Evolutionary conservation across 2,888 invertebrate species (phyloP).

Genomic region (Koerneria pararmatus): DNA sequence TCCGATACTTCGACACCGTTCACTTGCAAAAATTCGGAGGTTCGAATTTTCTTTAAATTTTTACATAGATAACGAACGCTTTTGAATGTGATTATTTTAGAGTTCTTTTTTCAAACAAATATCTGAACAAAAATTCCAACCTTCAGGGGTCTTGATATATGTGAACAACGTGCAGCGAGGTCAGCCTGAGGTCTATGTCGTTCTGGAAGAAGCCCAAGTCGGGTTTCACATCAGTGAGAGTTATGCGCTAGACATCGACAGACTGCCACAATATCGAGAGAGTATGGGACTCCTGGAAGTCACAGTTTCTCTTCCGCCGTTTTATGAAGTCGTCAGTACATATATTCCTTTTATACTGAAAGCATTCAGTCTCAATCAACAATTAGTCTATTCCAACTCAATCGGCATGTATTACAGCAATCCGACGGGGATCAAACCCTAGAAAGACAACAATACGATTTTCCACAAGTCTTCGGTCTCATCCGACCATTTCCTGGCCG

Average conservation of each 20-base stretch:
- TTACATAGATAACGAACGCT: neutral
- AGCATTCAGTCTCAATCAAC: too few species aligned
- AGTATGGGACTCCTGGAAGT: constrained; percentile 49
- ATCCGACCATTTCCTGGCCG: constrained; percentile 22
- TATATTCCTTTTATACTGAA: too few species aligned
- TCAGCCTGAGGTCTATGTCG: constrained; percentile 53
- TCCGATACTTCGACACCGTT: constrained; percentile 55
- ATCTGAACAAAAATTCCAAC: neutral
- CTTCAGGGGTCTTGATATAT: constrained; percentile 48
- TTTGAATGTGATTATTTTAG: neutral
- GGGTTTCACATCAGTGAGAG: constrained; percentile 40
- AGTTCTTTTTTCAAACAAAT: too few species aligned
- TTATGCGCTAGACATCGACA: constrained; percentile 46
- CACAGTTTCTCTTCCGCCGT: constrained; percentile 41
- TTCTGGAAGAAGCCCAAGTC: constrained; percentile 50
- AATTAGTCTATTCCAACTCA: too few species aligned
- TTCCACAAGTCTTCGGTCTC: constrained; percentile 30
- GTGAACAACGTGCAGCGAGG: constrained; percentile 52
- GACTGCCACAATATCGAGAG: constrained; percentile 39
- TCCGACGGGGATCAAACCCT: constrained; percentile 58
- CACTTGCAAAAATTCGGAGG: constrained; percentile 41
- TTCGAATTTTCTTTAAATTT: neutral
- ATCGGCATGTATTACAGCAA: too few species aligned
- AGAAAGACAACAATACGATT: constrained; percentile 37
- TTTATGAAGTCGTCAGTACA: constrained; percentile 38